Evolutionary conservation across 2,113 vertebrate genomes (phyloP).

Genomic region (Carassius auratus): DNA sequence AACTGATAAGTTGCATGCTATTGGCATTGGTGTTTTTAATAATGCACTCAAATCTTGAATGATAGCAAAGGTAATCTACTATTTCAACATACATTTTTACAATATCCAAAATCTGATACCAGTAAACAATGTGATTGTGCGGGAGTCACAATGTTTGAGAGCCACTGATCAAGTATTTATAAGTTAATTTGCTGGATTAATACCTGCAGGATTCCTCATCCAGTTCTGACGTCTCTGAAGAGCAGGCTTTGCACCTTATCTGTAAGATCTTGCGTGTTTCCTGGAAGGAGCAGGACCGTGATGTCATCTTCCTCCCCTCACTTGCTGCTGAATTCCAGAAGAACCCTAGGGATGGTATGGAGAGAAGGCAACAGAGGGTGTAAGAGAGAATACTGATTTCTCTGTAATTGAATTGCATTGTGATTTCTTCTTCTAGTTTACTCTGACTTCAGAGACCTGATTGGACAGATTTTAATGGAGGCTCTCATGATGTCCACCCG

Average conservation of each 20-base stretch:
- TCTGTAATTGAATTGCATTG: neutral
- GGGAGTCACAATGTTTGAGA: neutral
- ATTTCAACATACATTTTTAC: neutral
- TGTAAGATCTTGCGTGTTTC: conserved; percentile 98
- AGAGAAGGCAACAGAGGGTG: no score
- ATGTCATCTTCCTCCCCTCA: conserved; percentile 93
- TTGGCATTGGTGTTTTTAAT: neutral
- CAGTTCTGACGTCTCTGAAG: conserved; percentile 91
- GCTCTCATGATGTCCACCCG: conserved; percentile 98
- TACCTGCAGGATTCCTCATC: conserved; percentile 82
- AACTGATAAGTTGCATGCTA: neutral
- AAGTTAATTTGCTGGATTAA: neutral
- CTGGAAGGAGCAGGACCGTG: conserved; percentile 96
- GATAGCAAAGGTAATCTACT: neutral
- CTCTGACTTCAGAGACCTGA: conserved; percentile 97
- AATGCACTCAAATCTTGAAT: neutral
- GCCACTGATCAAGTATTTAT: neutral
- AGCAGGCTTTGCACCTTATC: conserved; percentile 95
- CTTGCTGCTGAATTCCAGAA: conserved; percentile 93
- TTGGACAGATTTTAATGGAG: conserved; percentile 98
- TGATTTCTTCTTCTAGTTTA: conserved; percentile 77
- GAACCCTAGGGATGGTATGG: conserved; percentile 89
- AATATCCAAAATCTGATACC: neutral
- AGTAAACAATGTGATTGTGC: neutral
- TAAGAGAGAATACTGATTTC: neutral